Base-by-base conservation (phyloP, 2,113 vertebrate species). In the Gnathonemus echidnorhynchus region DNA sequence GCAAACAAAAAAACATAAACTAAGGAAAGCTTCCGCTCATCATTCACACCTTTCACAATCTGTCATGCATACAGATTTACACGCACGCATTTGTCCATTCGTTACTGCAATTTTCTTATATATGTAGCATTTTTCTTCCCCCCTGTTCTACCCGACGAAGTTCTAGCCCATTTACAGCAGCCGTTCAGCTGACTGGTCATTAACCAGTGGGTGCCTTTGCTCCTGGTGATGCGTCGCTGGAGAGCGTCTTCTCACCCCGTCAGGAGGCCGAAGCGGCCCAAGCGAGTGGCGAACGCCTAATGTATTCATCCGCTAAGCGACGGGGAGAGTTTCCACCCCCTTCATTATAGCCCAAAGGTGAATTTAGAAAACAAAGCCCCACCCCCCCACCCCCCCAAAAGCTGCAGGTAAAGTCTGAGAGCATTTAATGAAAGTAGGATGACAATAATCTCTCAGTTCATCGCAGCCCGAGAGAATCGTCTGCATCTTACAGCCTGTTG, bases 371-470 rank as follows among this genome's bases (percentile, higher is more conserved):
- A 87, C 50, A 56, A 56, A 56, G 49, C 74, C 1, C 15, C n/a
- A n/a, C n/a, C 31, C 35, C 31, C 9, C 56, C 15, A n/a, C 86
- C 31, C n/a, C 15, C 13, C 52, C 53, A 15, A 45, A 42, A 45
- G 17, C 39, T 11, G 8, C 17, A 45, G 35, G 56, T 66, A 66
- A 24, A 88, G 7, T 31, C 56, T 39, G 87, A 62, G 19, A 39
- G 19, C 53, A 13, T 88, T 88, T 88, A 66, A 88, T 88, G 21
- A 9, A 42, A 88, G 53, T 45, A 35, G 56, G 53, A 58, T 35
- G 35, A 62, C 45, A n/a, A 66, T 66, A 66, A 88, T 88, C 87
- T 66, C 87, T 88, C 56, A 58, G 35, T 35, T n/a, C 53, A 62
- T 88, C 53, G 1, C 27, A 62, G 53, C 13, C 53, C 6, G 3